Evolutionary conservation across 1,140 invertebrate species (phyloP).

Genomic region (Platorchestia sp.): DNA sequence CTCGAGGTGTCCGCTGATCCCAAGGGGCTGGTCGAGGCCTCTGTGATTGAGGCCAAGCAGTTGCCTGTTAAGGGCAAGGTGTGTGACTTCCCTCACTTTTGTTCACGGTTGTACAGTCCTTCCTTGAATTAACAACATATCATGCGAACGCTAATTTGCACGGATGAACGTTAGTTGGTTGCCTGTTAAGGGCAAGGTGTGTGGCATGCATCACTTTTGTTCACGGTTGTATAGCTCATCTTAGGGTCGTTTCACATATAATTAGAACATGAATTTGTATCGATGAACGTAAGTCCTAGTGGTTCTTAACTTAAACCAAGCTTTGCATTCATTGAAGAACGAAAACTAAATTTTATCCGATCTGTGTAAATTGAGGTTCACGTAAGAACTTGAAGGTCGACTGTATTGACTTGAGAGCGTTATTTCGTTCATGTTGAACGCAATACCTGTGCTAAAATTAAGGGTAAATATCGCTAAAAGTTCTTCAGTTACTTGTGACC

Average conservation of each 20-base stretch:
- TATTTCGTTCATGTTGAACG: not conserved
- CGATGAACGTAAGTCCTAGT: too few relatives aligned
- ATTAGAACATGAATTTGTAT: too few relatives aligned
- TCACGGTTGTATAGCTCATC: not conserved
- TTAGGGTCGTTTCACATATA: too few relatives aligned
- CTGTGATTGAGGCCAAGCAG: constrained; percentile 88
- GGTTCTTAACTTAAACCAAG: too few relatives aligned
- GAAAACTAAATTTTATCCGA: too few relatives aligned
- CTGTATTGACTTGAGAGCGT: not conserved
- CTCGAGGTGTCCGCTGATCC: constrained; percentile 87
- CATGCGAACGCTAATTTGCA: too few relatives aligned
- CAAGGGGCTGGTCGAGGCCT: constrained; percentile 87
- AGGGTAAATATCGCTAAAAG: not conserved
- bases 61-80: constrained; percentile 78
- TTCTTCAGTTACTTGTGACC: not conserved
- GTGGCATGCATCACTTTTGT: not conserved
- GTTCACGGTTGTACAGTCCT: not conserved
- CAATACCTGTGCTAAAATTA: not conserved
- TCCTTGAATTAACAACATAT: too few relatives aligned
- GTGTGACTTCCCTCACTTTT: not conserved
- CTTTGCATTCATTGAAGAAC: too few relatives aligned
- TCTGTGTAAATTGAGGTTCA: too few relatives aligned
- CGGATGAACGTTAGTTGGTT: too few relatives aligned
- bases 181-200: constrained; percentile 75
- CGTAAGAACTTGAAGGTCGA: too few relatives aligned